Evolutionary conservation across 2,113 vertebrate genomes (phyloP), one percentile per base, ranked within the genome.

Genomic region (Megalops atlanticus): DNA sequence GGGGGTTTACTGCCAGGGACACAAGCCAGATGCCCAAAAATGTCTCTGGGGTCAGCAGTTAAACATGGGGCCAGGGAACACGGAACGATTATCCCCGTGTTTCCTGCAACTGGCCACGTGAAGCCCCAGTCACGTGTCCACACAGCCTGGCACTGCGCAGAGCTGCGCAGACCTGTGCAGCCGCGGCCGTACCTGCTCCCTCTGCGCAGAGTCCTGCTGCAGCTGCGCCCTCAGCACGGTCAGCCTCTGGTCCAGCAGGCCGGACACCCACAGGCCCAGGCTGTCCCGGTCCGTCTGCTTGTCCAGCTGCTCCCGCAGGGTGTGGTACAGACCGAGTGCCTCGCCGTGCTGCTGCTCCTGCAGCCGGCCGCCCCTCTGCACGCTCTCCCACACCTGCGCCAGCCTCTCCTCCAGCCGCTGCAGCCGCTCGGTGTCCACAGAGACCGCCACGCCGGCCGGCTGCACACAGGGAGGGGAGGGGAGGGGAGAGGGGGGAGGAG

Each of bases 381-480:
- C 94, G 69, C 58, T 93, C 10, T 90, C 90, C 84, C 93, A 95
- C 74, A 98, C 3, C 1, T 90, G 78, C 0, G 92, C 88, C 84
- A 97, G 80, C 31, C 94, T 93, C 74, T 88, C 92, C 81, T 96
- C 96, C 83, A 97, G 68, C 0, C 84, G 91, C 11, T 82, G 90
- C 82, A 96, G 83, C 47, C 89, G 91, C 79, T 81, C 87, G 73
- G 89, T 71, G 80, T 90, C 92, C 54, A 94, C 84, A 36, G 84
- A 3, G 70, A 81, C 79, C 0, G 83, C 69, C 4, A 83, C 72
- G 11, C 31, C 89, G 90, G 93, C 73, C 21, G 47, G 31, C 16
- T 80, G 1, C 45, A n/a, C 18, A 36, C 3, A 4, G 7, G 49
- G 21, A 16, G 16, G 49, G 24, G n/a, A 27, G 58, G 11, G 58